Evolutionary conservation across 2,888 invertebrate species (phyloP).

Genomic region (Pristionchus fissidentatus): DNA sequence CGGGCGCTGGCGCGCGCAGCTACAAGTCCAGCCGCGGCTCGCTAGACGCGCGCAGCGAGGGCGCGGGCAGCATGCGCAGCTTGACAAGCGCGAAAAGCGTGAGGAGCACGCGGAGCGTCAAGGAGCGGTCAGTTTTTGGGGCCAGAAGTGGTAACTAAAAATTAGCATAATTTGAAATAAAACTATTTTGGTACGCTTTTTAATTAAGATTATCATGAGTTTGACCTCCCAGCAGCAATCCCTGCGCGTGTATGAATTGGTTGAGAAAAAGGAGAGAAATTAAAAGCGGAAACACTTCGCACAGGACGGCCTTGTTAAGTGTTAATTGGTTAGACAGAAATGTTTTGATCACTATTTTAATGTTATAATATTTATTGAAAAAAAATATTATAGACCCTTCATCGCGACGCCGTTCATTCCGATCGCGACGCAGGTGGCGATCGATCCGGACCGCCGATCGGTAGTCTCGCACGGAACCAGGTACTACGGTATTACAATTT

Average conservation of each 20-base stretch:
- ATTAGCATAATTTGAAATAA: too few relatives aligned
- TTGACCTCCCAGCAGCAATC: too few relatives aligned
- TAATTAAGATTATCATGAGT: too few relatives aligned
- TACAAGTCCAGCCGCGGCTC: conserved; percentile 10
- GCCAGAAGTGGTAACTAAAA: too few relatives aligned
- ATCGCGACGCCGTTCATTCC: conserved; percentile 74
- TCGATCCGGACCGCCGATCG: conserved; percentile 54
- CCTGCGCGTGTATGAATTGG: too few relatives aligned
- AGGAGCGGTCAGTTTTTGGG: background rate
- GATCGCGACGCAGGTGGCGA: conserved; percentile 68
- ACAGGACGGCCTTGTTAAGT: too few relatives aligned
- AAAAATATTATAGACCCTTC: conserved; percentile 65
- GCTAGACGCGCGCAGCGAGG: background rate
- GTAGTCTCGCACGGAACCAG: background rate
- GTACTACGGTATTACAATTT: conserved; percentile 45
- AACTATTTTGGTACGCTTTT: too few relatives aligned
- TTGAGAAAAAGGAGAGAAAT: too few relatives aligned
- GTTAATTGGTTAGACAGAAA: too few relatives aligned
- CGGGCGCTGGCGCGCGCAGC: background rate
- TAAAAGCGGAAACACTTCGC: too few relatives aligned
- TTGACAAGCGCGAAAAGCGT: background rate
- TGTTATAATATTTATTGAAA: background rate
- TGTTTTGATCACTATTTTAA: too few relatives aligned
- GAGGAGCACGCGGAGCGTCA: conserved; percentile 25
- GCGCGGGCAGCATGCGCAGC: background rate